phyloP scores from a whole-genome alignment of 2,797 vertebrate species.

The Alcedo quadribrachys region DNA sequence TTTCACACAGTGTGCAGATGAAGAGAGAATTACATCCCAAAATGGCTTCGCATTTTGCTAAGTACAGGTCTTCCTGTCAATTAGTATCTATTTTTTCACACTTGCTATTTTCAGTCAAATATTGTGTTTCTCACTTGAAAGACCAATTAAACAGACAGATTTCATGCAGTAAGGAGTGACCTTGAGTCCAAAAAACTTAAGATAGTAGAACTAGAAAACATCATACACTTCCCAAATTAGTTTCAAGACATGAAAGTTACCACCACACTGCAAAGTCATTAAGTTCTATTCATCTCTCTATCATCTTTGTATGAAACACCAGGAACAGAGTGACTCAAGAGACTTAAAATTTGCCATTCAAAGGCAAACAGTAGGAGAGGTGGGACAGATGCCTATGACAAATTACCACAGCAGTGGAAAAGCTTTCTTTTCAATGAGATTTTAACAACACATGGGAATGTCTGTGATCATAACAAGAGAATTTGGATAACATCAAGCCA shows the following conservation, averaged over 20 bases:
- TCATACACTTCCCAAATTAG: neutral
- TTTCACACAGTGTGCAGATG: neutral
- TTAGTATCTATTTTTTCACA: neutral
- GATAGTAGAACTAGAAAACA: neutral
- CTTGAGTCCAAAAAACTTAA: neutral
- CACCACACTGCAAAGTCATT: neutral
- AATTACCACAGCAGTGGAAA: neutral
- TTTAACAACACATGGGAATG: neutral
- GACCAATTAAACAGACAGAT: neutral
- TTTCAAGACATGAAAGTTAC: neutral
- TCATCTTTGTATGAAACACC: neutral
- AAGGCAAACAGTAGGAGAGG: neutral
- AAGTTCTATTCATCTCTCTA: neutral
- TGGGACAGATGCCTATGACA: neutral
- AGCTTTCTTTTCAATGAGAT: neutral
- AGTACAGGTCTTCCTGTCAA: neutral
- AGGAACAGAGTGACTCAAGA: neutral
- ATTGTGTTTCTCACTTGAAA: neutral
- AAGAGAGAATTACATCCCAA: neutral
- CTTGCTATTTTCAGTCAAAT: neutral
- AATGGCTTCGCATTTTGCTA: neutral
- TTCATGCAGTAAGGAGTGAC: neutral
- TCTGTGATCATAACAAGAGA: neutral
- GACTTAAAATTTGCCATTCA: neutral
- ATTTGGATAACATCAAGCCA: neutral